A percentile compares a stretch with the other conserved stretches of the same genome.
Conservation (phyloP, 2,888 invertebrate genomes). For the Euzophera pinguis region DNA sequence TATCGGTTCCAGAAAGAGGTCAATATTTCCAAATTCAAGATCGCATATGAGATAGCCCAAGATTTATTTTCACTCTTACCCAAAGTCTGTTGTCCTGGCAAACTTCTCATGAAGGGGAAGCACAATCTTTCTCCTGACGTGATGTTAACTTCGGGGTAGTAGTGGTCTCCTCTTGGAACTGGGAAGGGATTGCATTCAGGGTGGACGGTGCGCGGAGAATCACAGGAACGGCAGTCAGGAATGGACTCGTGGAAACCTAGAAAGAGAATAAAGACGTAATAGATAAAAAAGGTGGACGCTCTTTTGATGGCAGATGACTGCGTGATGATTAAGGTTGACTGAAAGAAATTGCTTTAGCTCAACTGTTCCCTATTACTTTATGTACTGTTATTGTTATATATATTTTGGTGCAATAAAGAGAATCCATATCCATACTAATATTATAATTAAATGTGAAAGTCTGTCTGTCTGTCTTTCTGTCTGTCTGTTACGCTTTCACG, state of each 20-base stretch:
- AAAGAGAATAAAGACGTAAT: neutral
- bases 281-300: no score
- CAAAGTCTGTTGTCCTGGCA: conserved; percentile 93
- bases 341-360: no score
- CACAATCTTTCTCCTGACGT: conserved; percentile 91
- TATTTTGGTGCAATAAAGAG: no score
- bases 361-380: no score
- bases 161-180: conserved; percentile 92
- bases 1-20: neutral
- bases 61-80: conserved; percentile 57
- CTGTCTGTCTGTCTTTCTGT: no score
- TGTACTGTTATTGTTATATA: no score
- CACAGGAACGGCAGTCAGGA: conserved; percentile 93
- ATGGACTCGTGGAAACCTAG: conserved; percentile 92
- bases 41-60: no score
- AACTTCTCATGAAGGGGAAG: conserved; percentile 95
- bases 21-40: neutral
- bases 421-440: no score
- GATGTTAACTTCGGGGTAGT: conserved; percentile 91
- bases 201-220: conserved; percentile 92
- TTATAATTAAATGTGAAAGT: no score
- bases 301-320: no score
- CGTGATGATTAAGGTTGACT: no score
- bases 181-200: conserved; percentile 97
- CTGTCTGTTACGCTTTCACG: no score